Base-by-base conservation (phyloP, 2,888 invertebrate genomes). In the Lycaena phlaeas region DNA sequence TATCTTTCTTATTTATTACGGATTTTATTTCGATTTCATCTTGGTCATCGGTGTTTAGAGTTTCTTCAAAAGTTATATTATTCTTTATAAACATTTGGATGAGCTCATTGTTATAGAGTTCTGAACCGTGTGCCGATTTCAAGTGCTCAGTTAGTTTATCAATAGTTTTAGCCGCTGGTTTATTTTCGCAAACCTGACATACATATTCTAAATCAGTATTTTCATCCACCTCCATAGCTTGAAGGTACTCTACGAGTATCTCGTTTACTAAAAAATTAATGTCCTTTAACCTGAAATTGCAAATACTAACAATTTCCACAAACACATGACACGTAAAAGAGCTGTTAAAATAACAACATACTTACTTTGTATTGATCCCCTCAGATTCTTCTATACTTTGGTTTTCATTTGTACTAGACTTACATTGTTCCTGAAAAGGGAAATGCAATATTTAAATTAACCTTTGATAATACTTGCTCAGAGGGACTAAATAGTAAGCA, bases 1-100 rank as follows among this genome's bases (percentile, higher is more conserved):
- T 22, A 3, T 36, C 41, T 0, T 42, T 15, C 2, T 15, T 15
- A 3, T 11, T 27, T n/a, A 2, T 34, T 4, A 51, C 52, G 2
- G 45, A 38, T 11, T 49, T 42, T 1, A 4, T 36, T 7, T 53
- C 54, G 7, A 55, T 60, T 36, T 45, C 48, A n/a, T 59, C 54
- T 3, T 54, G 59, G 9, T 64, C 59, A 1, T 65, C 68, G 0
- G 45, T 48, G 3, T 45, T 39, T 4, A 78, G 54, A 1, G 49
- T 46, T 48, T 76, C 71, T 40, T 73, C 71, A 40, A 76, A 70
- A 0, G 68, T 73, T 1, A 77, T 56, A 43, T 68, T 45, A 4
- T 72, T 54, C 37, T 57, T 64, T 15, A 84, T 61, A 36, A 76
- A 79, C 2, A 38, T 41, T 36, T 61, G 52, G 1, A 68, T 40